Percentiles rank a stretch among this genome's conserved stretches.
These are phyloP conservation scores for Wiebesia pumilae DNA, from an alignment of 1,140 invertebrate genomes.

Conservation along the genomic window DNA sequence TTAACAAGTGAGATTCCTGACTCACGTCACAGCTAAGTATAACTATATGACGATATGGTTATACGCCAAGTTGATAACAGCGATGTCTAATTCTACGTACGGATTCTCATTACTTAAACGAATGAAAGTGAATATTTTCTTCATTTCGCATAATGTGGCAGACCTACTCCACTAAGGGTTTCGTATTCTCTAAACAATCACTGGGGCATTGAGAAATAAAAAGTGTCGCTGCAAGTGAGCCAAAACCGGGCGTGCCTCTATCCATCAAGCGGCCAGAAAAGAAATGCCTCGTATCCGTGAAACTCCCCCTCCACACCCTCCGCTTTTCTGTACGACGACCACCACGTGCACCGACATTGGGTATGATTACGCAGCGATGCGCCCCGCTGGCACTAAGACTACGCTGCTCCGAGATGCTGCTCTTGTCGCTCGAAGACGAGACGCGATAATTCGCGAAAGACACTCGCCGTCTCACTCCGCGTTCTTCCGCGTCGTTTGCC, in stretches of 20 bases:
- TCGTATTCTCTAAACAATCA: neutral
- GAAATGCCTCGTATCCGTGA: neutral
- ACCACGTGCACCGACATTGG: neutral
- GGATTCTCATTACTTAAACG: neutral
- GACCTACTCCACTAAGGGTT: too few relatives aligned
- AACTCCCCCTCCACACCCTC: neutral
- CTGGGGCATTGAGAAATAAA: slow-evolving; percentile 8
- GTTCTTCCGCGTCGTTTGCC: neutral
- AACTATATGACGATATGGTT: too few relatives aligned
- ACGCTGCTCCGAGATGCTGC: neutral
- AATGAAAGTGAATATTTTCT: neutral
- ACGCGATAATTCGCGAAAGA: slow-evolving; percentile 21
- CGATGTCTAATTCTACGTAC: too few relatives aligned
- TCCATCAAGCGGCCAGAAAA: neutral
- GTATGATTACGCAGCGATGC: neutral
- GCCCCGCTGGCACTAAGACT: neutral
- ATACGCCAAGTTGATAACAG: too few relatives aligned
- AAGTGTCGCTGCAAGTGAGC: neutral
- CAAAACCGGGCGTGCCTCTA: neutral
- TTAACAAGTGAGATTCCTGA: too few relatives aligned
- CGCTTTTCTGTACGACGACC: neutral
- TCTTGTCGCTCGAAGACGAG: neutral
- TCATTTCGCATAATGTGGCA: neutral
- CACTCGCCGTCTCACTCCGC: neutral
- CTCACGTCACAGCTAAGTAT: too few relatives aligned